These are phyloP conservation scores for Ecliptopera silaceata DNA, from an alignment of 2,888 invertebrate genomes.

Conservation along the genomic window DNA sequence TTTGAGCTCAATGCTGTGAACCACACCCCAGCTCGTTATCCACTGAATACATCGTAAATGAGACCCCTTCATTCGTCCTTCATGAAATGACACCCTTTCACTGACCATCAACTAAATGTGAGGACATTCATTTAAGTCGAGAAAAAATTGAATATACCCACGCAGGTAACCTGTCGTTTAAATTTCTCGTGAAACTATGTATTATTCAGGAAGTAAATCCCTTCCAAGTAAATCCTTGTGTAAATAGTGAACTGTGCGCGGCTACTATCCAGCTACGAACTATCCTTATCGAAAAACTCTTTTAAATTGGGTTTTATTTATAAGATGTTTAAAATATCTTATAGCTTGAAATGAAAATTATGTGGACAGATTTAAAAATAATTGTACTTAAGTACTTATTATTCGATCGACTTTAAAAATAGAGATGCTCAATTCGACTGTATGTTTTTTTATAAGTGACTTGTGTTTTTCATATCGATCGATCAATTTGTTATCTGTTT, in stretches of 20 bases:
- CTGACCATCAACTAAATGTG: conserved; percentile 48
- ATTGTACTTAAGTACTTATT: too few relatives aligned
- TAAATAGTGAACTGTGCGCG: conserved; percentile 41
- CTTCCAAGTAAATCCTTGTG: conserved; percentile 38
- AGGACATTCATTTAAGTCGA: conserved; percentile 30
- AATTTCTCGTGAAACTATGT: conserved; percentile 42
- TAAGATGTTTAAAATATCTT: too few relatives aligned
- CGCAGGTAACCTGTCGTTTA: conserved; percentile 32
- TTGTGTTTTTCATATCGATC: too few relatives aligned
- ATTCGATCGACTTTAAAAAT: too few relatives aligned
- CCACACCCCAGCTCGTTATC: conserved; percentile 57
- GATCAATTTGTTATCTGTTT: too few relatives aligned
- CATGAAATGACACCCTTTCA: conserved; percentile 53
- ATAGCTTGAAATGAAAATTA: too few relatives aligned
- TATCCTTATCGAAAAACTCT: conserved; percentile 29
- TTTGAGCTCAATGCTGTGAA: conserved; percentile 45
- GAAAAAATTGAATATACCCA: conserved; percentile 25
- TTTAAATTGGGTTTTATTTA: not conserved
- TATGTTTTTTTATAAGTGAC: too few relatives aligned
- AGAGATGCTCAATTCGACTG: too few relatives aligned
- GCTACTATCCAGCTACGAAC: conserved; percentile 31
- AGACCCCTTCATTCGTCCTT: conserved; percentile 53
- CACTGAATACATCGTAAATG: conserved; percentile 66
- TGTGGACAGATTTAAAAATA: too few relatives aligned
- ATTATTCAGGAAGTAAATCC: conserved; percentile 49